Evolutionary conservation across 1,140 invertebrate genomes (phyloP).

Genomic region (Galendromus occidentalis): DNA sequence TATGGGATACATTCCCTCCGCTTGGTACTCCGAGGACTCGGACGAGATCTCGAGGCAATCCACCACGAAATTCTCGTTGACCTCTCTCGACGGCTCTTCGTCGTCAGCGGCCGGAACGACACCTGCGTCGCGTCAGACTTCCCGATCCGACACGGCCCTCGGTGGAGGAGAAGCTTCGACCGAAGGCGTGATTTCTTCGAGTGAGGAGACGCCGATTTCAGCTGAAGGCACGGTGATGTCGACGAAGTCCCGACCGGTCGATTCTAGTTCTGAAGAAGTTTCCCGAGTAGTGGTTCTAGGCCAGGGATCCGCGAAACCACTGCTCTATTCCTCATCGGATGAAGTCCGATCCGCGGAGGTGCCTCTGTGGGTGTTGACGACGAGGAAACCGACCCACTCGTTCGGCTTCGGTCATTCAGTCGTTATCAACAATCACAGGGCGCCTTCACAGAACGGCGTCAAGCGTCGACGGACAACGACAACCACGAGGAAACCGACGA

Average conservation of each 20-base stretch:
- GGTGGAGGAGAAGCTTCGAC: neutral
- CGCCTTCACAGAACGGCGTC: slow-evolving; percentile 7
- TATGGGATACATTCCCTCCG: neutral
- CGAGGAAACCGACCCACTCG: slow-evolving; percentile 10
- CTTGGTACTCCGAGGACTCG: neutral
- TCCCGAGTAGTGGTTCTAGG: neutral
- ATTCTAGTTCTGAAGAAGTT: neutral
- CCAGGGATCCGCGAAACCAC: neutral
- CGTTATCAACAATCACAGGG: slow-evolving; percentile 11
- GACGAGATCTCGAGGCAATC: neutral
- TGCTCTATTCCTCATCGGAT: slow-evolving; percentile 3
- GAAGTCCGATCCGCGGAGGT: slow-evolving; percentile 3
- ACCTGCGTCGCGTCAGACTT: too few relatives aligned
- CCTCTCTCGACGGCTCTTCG: neutral
- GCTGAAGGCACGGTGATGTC: neutral
- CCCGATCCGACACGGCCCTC: neutral
- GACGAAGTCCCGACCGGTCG: neutral
- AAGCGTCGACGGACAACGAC: neutral
- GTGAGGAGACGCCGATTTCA: neutral
- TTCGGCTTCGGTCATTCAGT: slow-evolving; percentile 9
- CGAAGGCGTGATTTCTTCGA: neutral
- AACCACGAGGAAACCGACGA: neutral
- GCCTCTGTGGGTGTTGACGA: slow-evolving; percentile 8
- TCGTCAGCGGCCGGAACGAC: neutral
- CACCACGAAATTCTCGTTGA: neutral